phyloP scores from a whole-genome alignment of 2,797 vertebrate species.

The Octomys mimax region DNA sequence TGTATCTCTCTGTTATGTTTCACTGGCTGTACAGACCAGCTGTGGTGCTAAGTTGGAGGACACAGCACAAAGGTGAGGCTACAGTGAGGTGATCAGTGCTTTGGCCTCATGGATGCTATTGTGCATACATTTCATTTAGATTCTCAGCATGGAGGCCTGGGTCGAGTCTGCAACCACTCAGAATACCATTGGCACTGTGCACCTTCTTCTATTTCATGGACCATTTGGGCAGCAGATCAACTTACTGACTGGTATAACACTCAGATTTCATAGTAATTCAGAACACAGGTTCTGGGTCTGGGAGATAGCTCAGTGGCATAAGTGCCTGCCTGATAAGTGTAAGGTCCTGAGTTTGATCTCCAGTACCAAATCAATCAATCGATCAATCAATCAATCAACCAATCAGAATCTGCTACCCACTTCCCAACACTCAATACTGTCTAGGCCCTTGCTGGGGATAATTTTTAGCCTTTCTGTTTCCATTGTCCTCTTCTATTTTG shows the following conservation, averaged over 20 bases:
- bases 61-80: fast-evolving
- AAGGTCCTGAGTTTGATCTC: no score
- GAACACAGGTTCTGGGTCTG: not conserved
- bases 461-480: not conserved
- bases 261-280: not conserved
- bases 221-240: not conserved
- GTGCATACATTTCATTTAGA: not conserved
- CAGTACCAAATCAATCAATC: no score
- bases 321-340: no score
- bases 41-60: fast-evolving
- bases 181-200: not conserved
- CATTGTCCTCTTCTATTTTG: not conserved
- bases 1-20: not conserved
- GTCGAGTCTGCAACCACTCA: not conserved
- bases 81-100: not conserved
- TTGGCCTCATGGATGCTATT: no score
- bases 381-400: no score
- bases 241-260: not conserved
- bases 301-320: no score
- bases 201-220: not conserved
- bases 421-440: not conserved
- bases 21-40: not conserved
- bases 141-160: not conserved
- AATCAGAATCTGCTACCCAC: no score
- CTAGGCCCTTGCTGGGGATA: not conserved